Percentiles rank a stretch among this genome's conserved stretches.
Conservation (phyloP, 2,113 vertebrate species). For the Pseudorasbora parva region DNA sequence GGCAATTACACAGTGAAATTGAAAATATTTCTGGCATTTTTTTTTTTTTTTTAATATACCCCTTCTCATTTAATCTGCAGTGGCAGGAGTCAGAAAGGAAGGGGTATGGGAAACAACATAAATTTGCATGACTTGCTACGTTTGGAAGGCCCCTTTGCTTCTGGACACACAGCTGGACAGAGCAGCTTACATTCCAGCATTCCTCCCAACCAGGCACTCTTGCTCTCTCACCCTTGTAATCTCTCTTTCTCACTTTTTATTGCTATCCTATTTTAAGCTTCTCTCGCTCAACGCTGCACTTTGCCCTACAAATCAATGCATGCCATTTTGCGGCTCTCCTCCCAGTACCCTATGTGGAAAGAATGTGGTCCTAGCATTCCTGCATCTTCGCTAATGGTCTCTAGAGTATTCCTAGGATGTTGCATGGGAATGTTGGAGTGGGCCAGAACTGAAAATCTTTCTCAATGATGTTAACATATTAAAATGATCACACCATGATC, state of each 20-base stretch:
- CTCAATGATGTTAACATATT: neutral
- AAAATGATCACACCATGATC: neutral
- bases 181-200: slow-evolving; percentile 40
- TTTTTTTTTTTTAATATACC: too few relatives aligned
- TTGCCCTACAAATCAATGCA: slow-evolving; percentile 58
- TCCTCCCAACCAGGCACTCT: neutral
- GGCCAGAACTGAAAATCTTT: neutral
- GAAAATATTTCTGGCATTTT: too few relatives aligned
- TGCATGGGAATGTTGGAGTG: neutral
- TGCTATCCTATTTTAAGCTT: slow-evolving; percentile 30
- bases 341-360: slow-evolving; percentile 61
- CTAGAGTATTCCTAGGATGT: slow-evolving; percentile 44
- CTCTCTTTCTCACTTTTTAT: slow-evolving; percentile 15
- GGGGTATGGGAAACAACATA: slow-evolving; percentile 15
- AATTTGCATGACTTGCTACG: slow-evolving; percentile 33
- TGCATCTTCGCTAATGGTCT: slow-evolving; percentile 65
- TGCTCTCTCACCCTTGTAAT: slow-evolving; percentile 6
- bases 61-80: slow-evolving; percentile 15
- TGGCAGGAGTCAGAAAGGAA: neutral
- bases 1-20: too few relatives aligned
- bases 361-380: slow-evolving; percentile 68
- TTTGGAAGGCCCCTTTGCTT: slow-evolving; percentile 8
- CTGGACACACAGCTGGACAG: slow-evolving; percentile 47
- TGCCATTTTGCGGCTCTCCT: slow-evolving; percentile 56
- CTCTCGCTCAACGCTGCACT: slow-evolving; percentile 46